Conservation (phyloP, 2,888 invertebrate genomes). For the Lycophotia porphyrea region DNA sequence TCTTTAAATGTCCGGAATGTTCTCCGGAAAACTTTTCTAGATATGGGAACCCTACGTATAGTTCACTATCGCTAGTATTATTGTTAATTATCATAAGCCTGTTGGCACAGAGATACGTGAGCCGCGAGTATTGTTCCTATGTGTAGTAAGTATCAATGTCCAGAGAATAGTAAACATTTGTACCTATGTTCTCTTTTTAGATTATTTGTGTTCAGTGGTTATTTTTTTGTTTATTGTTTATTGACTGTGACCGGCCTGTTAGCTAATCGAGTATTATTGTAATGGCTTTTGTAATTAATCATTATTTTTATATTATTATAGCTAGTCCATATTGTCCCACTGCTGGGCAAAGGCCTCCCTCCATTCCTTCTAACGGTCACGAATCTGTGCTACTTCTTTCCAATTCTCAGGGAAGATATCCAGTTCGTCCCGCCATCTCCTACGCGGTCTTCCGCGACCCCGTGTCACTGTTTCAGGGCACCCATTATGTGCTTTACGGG, state of each 20-base stretch:
- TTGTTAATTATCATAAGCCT: conserved; percentile 11
- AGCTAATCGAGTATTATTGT: neutral
- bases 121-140: neutral
- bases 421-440: too few species aligned
- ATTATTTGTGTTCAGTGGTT: too few species aligned
- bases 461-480: too few species aligned
- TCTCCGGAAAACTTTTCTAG: neutral
- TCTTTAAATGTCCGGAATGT: neutral
- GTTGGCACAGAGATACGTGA: neutral
- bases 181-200: neutral
- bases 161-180: conserved; percentile 24
- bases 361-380: too few species aligned
- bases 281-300: neutral
- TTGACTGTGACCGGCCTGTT: neutral
- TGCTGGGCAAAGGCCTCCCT: too few species aligned
- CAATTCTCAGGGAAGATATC: too few species aligned
- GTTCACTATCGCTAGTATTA: neutral
- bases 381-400: too few species aligned
- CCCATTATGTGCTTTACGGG: too few species aligned
- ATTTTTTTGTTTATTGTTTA: too few species aligned
- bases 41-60: neutral
- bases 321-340: too few species aligned
- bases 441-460: too few species aligned
- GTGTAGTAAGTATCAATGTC: neutral
- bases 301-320: too few species aligned